Base-by-base conservation (phyloP, 2,797 vertebrate genomes). In the Monodelphis domestica region DNA sequence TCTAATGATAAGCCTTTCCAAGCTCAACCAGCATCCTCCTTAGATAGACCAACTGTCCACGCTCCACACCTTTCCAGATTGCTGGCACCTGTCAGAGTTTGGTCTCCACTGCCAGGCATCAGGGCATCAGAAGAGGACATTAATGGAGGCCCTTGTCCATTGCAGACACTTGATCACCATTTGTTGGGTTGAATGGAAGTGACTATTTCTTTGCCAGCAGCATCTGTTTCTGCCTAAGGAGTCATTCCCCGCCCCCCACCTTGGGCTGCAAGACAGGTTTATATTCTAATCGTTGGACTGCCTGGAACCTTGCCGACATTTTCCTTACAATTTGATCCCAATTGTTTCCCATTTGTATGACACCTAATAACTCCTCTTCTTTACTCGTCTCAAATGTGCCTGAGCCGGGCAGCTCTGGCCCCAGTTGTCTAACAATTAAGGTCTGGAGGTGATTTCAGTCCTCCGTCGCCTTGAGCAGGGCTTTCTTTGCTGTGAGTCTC, bases 281-380 rank as follows among this genome's bases (percentile, higher is more conserved):
- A 0, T 53, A 54, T 78, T 91, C 59, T 29, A 91, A 78, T 78
- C 84, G n/a, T 91, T 93, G 89, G 89, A 50, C 63, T 95, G 94
- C 89, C 89, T 91, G 88, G 95, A 96, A 95, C 89, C 90, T 91
- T 95, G 93, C 95, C 91, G 94, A 26, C 7, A 53, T 91, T 91
- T 95, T 91, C 88, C 90, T 94, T 91, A 87, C 84, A 94, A 95
- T 92, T 84, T 50, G 30, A 92, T 89, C 91, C 12, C 94, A 89
- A 54, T 95, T 94, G 90, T 96, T 97, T 96, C 94, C 94, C 96
- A 93, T 97, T 96, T 96, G 94, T 92, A 87, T 90, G 90, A 93
- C 88, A 97, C 70, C 88, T 96, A 90, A 50, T 97, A 93, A 95
- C 50, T 54, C 94, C 84, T 87, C 95, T 93, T 89, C 92, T 93